Evolutionary conservation across 2,797 vertebrate genomes (phyloP).

Genomic region (Arrhamphus sclerolepis): DNA sequence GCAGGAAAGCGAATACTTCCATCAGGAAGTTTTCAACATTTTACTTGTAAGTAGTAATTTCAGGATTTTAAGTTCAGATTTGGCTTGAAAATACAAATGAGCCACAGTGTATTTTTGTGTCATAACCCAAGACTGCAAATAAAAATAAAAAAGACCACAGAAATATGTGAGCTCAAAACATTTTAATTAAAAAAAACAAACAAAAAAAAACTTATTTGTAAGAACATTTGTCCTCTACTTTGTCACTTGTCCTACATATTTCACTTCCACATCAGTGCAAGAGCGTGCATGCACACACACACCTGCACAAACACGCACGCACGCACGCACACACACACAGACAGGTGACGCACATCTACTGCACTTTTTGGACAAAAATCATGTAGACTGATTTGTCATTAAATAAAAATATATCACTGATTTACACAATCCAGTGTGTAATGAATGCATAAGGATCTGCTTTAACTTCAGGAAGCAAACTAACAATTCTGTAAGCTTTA

Average conservation of each 20-base stretch:
- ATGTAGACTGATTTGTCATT: constrained; percentile 40
- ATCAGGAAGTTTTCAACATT: too few relatives aligned
- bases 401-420: constrained; percentile 50
- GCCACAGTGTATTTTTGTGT: background rate
- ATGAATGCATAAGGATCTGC: constrained; percentile 17
- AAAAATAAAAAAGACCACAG: background rate
- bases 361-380: constrained; percentile 56
- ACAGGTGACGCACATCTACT: constrained; percentile 30
- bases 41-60: too few relatives aligned
- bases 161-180: constrained; percentile 53
- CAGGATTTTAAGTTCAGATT: too few relatives aligned
- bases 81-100: too few relatives aligned
- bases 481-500: constrained; percentile 30
- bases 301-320: constrained; percentile 19
- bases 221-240: constrained; percentile 43
- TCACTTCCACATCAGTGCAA: constrained; percentile 19
- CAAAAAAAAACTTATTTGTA: constrained; percentile 35
- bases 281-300: constrained; percentile 27
- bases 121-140: background rate
- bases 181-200: constrained; percentile 65
- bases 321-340: constrained; percentile 22
- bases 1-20: too few relatives aligned
- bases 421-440: constrained; percentile 65
- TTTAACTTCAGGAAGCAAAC: constrained; percentile 26
- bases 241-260: constrained; percentile 28